Conservation (phyloP, 2,113 vertebrate genomes). For the Apteryx mantelli region DNA sequence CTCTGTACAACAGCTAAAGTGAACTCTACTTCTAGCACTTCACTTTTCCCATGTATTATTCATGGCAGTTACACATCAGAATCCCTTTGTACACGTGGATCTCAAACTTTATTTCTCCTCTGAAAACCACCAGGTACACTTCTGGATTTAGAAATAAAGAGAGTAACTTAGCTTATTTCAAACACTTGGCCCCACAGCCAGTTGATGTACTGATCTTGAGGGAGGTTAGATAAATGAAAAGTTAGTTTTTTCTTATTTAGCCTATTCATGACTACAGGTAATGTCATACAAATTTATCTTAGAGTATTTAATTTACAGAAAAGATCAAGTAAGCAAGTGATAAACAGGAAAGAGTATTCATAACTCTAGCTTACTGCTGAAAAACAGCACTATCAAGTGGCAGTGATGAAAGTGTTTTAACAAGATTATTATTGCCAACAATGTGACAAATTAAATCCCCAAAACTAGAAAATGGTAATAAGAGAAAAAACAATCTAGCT, state of each 20-base stretch:
- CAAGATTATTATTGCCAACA: constrained; percentile 37
- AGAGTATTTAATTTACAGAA: background rate
- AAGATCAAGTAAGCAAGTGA: background rate
- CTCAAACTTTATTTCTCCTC: background rate
- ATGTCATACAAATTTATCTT: background rate
- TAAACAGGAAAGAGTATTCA: background rate
- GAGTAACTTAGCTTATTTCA: background rate
- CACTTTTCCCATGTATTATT: background rate
- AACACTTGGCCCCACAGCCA: background rate
- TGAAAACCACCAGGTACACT: background rate
- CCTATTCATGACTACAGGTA: background rate
- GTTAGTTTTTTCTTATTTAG: background rate
- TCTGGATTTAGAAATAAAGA: background rate
- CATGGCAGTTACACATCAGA: background rate
- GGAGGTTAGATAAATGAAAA: background rate
- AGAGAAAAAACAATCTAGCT: background rate
- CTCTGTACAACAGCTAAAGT: background rate
- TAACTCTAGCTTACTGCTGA: background rate
- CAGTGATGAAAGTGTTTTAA: background rate
- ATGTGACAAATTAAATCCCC: constrained; percentile 15
- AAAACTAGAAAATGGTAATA: background rate
- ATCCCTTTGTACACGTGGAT: background rate
- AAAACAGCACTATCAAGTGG: constrained; percentile 2
- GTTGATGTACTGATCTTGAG: background rate
- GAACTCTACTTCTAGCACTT: background rate